Percentiles rank a stretch among this genome's conserved stretches.
Evolutionary conservation across 2,888 invertebrate species (phyloP).

Genomic region (Xylota segnis): DNA sequence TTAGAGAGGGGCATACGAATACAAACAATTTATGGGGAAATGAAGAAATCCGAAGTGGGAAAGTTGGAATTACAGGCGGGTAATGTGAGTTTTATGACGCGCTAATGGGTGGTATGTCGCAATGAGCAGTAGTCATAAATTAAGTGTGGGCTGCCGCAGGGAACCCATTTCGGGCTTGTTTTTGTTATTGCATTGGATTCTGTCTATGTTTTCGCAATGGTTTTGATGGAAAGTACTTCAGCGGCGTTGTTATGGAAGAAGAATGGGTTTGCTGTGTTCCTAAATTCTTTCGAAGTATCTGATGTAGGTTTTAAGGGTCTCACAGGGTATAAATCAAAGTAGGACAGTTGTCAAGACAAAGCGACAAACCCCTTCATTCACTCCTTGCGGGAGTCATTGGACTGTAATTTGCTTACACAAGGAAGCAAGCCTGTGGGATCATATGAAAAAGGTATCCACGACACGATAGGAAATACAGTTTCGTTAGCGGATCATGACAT

Average conservation of each 20-base stretch:
- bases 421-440: no score
- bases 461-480: no score
- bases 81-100: slow-evolving; percentile 56
- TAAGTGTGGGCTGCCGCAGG: slow-evolving; percentile 6
- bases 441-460: no score
- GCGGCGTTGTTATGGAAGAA: no score
- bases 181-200: not conserved
- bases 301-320: no score
- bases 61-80: slow-evolving; percentile 24
- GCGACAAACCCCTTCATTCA: no score
- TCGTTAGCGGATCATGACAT: slow-evolving; percentile 22
- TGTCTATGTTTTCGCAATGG: not conserved
- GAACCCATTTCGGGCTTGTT: slow-evolving; percentile 18
- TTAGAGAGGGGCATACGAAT: slow-evolving; percentile 5
- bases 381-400: no score
- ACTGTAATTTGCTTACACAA: no score
- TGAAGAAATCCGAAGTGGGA: slow-evolving; percentile 44
- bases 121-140: slow-evolving; percentile 26
- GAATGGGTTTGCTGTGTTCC: no score
- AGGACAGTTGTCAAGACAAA: no score
- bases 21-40: slow-evolving; percentile 42
- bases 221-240: not conserved
- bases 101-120: slow-evolving; percentile 43
- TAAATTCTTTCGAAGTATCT: no score
- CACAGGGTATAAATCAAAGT: no score